These are phyloP conservation scores for Teleogryllus occipitalis DNA, from an alignment of 1,140 invertebrate genomes.

Conservation along the genomic window DNA sequence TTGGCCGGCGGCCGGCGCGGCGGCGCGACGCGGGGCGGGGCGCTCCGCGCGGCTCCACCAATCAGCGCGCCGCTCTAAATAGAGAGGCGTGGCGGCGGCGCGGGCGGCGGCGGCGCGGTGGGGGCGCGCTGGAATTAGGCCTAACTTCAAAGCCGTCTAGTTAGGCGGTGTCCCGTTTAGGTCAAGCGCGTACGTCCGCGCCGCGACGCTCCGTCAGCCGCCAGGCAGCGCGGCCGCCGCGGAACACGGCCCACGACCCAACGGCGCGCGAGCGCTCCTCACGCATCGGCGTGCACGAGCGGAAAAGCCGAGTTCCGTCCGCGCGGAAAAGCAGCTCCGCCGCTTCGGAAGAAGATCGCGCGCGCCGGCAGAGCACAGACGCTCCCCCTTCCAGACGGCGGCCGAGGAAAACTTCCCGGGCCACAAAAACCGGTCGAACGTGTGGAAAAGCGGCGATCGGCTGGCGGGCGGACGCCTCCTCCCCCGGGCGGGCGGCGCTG, in stretches of 20 bases:
- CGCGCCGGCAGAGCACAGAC: no score
- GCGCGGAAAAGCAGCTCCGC: no score
- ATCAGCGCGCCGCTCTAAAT: not conserved
- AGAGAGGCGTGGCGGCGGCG: not conserved
- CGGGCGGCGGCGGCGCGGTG: not conserved
- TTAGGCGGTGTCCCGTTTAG: not conserved
- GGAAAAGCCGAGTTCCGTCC: no score
- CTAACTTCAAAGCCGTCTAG: not conserved
- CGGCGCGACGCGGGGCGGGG: not conserved
- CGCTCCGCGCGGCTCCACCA: not conserved
- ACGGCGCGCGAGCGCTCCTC: no score
- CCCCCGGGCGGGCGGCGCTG: no score
- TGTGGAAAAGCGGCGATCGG: no score
- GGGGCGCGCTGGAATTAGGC: not conserved
- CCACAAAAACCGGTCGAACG: no score
- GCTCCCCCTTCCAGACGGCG: no score
- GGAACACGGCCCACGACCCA: not conserved
- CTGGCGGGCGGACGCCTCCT: no score
- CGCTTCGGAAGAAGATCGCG: no score
- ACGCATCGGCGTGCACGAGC: not conserved
- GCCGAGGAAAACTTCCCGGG: no score
- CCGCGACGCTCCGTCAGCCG: not conserved
- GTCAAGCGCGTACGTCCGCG: not conserved
- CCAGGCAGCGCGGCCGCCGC: not conserved
- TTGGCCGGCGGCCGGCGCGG: not conserved